Conservation (phyloP, 2,797 vertebrate species). For the Lutjanus argentimaculatus region DNA sequence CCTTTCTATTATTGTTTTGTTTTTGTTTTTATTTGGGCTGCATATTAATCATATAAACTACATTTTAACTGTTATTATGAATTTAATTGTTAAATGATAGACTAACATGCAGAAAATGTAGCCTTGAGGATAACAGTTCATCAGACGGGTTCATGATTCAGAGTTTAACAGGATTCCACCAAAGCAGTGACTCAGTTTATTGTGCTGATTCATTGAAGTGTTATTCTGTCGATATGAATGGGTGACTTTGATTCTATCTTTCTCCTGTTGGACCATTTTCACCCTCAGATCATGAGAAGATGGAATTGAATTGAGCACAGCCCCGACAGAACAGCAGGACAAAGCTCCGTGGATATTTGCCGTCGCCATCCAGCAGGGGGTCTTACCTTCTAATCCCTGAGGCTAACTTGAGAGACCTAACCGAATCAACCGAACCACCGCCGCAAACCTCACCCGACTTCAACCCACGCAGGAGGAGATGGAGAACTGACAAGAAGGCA, state of each 20-base stretch:
- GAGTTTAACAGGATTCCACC: too few species aligned
- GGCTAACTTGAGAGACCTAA: not conserved
- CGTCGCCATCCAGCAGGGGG: not conserved
- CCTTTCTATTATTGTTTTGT: too few species aligned
- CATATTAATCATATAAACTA: too few species aligned
- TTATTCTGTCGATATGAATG: not conserved
- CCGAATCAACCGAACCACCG: not conserved
- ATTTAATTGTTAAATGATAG: too few species aligned
- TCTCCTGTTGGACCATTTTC: not conserved
- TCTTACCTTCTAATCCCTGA: not conserved
- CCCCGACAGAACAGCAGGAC: not conserved
- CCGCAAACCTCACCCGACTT: slow-evolving; percentile 13
- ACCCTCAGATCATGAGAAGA: slow-evolving; percentile 43
- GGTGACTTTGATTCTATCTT: not conserved
- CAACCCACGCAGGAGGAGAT: slow-evolving; percentile 42
- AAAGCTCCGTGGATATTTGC: not conserved
- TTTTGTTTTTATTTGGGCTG: too few species aligned
- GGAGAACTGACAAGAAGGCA: slow-evolving; percentile 68
- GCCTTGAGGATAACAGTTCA: too few species aligned
- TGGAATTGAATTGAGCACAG: slow-evolving; percentile 40
- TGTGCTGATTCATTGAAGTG: not conserved
- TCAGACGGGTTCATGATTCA: too few species aligned
- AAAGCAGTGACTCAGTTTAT: too few species aligned
- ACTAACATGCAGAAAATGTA: too few species aligned
- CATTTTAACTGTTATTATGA: too few species aligned